Evolutionary conservation across 2,113 vertebrate genomes (phyloP).

Genomic region (Nicator chloris): DNA sequence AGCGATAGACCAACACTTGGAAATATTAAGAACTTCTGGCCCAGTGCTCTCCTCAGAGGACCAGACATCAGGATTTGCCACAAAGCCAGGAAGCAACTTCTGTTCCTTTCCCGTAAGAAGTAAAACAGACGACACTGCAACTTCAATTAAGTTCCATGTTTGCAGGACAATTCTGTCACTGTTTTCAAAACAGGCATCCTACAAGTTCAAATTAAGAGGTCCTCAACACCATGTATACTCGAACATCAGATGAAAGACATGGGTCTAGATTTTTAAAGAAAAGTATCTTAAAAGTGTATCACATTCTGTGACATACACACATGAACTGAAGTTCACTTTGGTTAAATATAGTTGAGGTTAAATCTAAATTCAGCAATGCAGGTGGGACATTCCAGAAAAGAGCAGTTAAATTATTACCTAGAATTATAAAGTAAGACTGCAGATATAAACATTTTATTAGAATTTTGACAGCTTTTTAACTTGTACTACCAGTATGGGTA

Average conservation of each 20-base stretch:
- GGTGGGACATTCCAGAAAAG: neutral
- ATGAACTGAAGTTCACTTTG: neutral
- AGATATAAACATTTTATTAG: neutral
- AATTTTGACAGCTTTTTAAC: neutral
- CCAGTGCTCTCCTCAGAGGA: neutral
- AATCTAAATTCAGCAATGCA: neutral
- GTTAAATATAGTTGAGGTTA: neutral
- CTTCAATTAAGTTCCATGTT: neutral
- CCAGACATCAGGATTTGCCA: neutral
- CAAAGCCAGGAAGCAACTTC: neutral
- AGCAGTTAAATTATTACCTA: neutral
- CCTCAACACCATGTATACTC: accelerated
- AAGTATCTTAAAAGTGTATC: neutral
- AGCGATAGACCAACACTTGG: neutral
- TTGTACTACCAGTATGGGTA: neutral
- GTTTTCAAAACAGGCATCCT: neutral
- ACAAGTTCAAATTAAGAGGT: neutral
- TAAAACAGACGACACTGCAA: neutral
- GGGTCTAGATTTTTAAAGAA: neutral
- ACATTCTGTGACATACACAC: neutral
- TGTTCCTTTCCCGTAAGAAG: neutral
- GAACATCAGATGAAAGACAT: neutral
- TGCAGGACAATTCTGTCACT: neutral
- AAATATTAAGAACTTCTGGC: neutral
- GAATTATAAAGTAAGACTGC: neutral